Base-by-base conservation (phyloP, 2,797 vertebrate genomes). In the Mareca strepera region DNA sequence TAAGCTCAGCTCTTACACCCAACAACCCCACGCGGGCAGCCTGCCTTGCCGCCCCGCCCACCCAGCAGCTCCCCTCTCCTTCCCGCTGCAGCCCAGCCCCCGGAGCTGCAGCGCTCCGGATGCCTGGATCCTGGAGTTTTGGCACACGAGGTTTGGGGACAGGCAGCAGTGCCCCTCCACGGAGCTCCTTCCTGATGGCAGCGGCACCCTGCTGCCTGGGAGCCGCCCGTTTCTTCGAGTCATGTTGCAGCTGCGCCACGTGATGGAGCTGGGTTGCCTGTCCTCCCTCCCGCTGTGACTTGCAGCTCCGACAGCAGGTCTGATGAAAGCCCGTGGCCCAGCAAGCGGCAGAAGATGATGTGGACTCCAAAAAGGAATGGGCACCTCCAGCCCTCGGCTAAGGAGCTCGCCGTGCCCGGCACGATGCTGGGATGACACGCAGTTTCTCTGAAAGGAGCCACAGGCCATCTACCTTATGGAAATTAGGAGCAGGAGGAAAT, bases 401-500 rank as follows among this genome's bases (percentile, higher is more conserved):
- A 10, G 63, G 18, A 72, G 66, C 35, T 2, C 18, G 37, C 82
- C 58, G 13, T 4, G 31, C 29, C 56, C 86, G 73, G 25, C n/a
- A 41, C 1, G 0, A 46, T 8, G 86, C 46, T 1, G 1, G 67
- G 50, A 86, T 90, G 94, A 94, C 95, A 90, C 1, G 86, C 63
- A 86, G 80, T 33, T 90, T 92, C 90, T 90, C 86, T 33, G 22
- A 82, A 29, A 72, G 56, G 64, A 94, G 86, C 88, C 94, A 96
- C 5, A 90, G 78, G 90, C 91, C 91, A 84, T 92, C 56, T 11
- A 33, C 94, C 75, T 66, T 66, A 92, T 92, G 95, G 90, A 96
- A 96, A 97, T 86, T 22, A 86, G 88, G 80, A 63, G 6, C 91
- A 84, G 91, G 92, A 95, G 90, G 91, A 92, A 96, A 94, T 93